Percentiles rank a stretch among this genome's conserved stretches.
phyloP scores from a whole-genome alignment of 2,888 invertebrate species.

The Apeira syringaria region DNA sequence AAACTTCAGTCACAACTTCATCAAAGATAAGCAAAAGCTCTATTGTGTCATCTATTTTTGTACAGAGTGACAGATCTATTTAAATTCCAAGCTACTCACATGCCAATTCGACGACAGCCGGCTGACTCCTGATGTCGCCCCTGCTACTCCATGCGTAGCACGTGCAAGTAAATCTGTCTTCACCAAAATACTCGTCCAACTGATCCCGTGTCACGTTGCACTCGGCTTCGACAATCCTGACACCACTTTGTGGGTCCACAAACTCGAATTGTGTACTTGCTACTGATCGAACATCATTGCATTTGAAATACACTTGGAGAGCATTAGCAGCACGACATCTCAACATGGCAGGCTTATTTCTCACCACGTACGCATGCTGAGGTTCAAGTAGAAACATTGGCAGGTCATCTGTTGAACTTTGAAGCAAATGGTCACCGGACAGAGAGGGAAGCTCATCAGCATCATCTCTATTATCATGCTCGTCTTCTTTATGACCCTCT shows the following conservation, averaged over 20 bases:
- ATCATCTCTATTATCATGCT: conserved; percentile 74
- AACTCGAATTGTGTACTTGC: conserved; percentile 90
- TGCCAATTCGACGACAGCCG: conserved; percentile 94
- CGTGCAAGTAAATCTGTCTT: conserved; percentile 95
- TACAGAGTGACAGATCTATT: conserved; percentile 31
- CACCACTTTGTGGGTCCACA: conserved; percentile 95
- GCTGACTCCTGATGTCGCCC: conserved; percentile 93
- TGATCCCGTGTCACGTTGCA: conserved; percentile 94
- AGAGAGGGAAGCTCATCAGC: conserved; percentile 76
- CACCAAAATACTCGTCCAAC: conserved; percentile 96
- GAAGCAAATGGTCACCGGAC: conserved; percentile 72
- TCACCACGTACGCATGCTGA: conserved; percentile 93
- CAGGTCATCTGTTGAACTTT: conserved; percentile 86
- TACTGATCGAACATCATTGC: conserved; percentile 90
- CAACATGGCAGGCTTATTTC: conserved; percentile 94
- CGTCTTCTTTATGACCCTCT: conserved; percentile 73
- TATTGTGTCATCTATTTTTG: conserved; percentile 19
- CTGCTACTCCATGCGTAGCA: conserved; percentile 96
- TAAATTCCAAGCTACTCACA: conserved; percentile 88
- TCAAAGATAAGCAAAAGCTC: no score
- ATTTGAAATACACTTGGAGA: conserved; percentile 93
- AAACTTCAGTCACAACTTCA: no score
- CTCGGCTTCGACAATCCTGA: conserved; percentile 93
- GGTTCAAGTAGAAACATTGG: conserved; percentile 96
- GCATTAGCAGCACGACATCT: conserved; percentile 96